phyloP scores from a whole-genome alignment of 2,797 vertebrate species.

The Neoniphon sammara region DNA sequence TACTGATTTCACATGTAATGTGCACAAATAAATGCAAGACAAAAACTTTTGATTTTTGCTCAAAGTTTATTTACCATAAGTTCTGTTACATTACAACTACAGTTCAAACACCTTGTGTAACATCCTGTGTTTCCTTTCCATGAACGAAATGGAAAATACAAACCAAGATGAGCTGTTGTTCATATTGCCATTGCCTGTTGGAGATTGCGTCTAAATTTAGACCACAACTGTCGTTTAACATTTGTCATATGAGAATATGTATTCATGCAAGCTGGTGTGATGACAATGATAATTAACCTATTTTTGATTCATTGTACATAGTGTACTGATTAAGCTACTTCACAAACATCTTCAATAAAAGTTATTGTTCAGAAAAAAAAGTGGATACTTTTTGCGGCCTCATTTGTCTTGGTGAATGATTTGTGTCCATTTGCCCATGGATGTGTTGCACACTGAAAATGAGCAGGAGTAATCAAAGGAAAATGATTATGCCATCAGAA shows the following conservation, averaged over 20 bases:
- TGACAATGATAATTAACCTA: constrained; percentile 63
- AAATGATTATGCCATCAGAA: too few species aligned
- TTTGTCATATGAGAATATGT: constrained; percentile 60
- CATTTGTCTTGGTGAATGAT: neutral
- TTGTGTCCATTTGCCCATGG: neutral
- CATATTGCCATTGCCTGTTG: constrained; percentile 28
- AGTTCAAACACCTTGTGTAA: neutral
- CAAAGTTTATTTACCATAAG: constrained; percentile 22
- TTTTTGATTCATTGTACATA: constrained; percentile 76
- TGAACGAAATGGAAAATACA: constrained; percentile 28
- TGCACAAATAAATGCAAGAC: constrained; percentile 14
- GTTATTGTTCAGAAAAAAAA: constrained; percentile 67
- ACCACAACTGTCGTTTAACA: constrained; percentile 32
- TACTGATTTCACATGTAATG: constrained; percentile 20
- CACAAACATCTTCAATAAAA: constrained; percentile 80
- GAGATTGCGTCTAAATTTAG: constrained; percentile 44
- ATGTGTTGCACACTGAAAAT: too few species aligned
- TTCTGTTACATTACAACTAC: neutral
- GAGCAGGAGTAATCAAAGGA: too few species aligned
- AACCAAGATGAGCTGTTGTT: constrained; percentile 16
- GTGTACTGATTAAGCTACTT: constrained; percentile 66
- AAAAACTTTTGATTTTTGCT: constrained; percentile 23
- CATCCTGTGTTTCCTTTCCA: neutral
- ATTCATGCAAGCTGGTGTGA: constrained; percentile 58
- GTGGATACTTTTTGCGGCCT: constrained; percentile 4